Percentiles rank a stretch among this genome's conserved stretches.
These are phyloP conservation scores for Megaleporinus macrocephalus DNA, from an alignment of 2,113 vertebrate genomes.

Conservation along the genomic window DNA sequence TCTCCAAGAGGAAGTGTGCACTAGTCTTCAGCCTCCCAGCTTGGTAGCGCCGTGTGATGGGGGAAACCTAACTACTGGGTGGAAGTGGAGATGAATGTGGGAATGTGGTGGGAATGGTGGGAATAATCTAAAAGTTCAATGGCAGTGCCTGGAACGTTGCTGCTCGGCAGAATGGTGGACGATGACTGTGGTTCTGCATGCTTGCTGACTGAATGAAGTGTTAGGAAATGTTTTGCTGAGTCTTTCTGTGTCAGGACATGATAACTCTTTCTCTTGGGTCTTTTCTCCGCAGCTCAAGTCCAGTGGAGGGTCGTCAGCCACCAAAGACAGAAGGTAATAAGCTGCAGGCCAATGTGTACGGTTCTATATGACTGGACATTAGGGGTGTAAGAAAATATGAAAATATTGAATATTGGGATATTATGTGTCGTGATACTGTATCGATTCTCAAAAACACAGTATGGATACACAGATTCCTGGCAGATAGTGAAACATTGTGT, in stretches of 20 bases:
- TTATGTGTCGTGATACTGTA: too few relatives aligned
- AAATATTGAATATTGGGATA: too few relatives aligned
- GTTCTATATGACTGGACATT: too few relatives aligned
- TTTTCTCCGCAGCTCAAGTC: constrained; percentile 59
- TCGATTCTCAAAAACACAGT: too few relatives aligned
- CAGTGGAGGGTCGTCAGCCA: constrained; percentile 67
- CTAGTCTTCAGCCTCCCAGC: too few relatives aligned
- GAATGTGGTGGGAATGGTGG: background rate
- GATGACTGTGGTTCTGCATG: constrained; percentile 30
- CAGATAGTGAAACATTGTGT: too few relatives aligned
- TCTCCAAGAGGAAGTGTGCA: too few relatives aligned
- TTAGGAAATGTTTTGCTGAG: background rate
- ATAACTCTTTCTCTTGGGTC: background rate
- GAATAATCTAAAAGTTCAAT: background rate
- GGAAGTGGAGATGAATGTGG: too few relatives aligned
- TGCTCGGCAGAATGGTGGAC: background rate
- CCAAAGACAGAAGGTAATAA: constrained; percentile 76
- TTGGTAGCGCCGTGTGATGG: too few relatives aligned
- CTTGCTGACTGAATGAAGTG: constrained; percentile 20
- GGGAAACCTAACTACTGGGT: too few relatives aligned
- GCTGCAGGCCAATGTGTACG: background rate
- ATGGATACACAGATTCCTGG: too few relatives aligned
- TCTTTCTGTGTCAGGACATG: background rate
- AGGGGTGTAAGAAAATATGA: too few relatives aligned
- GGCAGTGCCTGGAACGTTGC: background rate